phyloP scores from a whole-genome alignment of 2,888 invertebrate genomes.

The Gibbula magus region DNA sequence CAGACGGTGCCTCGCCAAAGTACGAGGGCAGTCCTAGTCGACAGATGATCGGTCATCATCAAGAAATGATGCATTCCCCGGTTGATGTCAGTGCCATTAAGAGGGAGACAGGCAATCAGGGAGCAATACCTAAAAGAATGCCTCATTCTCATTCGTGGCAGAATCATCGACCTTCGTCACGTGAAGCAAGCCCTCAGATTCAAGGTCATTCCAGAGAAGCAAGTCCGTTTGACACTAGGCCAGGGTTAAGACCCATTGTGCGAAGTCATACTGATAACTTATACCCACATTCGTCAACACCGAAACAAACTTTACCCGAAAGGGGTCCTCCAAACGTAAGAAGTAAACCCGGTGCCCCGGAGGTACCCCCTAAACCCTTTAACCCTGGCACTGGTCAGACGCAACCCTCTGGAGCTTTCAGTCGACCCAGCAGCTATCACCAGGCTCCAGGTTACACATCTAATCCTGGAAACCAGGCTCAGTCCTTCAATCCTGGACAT shows the following conservation, averaged over 20 bases:
- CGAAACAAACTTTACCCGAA: conserved; percentile 54
- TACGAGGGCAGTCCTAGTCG: conserved; percentile 26
- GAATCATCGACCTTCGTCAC: conserved; percentile 27
- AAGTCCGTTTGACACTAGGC: conserved; percentile 46
- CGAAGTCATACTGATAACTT: conserved; percentile 46
- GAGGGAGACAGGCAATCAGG: conserved; percentile 30
- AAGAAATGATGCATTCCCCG: background rate
- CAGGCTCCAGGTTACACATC: too few species aligned
- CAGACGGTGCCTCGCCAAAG: conserved; percentile 36
- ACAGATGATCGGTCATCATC: background rate
- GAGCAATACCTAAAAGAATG: conserved; percentile 50
- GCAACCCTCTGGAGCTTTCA: background rate
- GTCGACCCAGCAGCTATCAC: background rate
- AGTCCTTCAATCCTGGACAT: too few species aligned
- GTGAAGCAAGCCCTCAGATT: background rate
- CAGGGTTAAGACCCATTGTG: conserved; percentile 29
- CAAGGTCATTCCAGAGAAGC: conserved; percentile 40
- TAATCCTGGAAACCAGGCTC: too few species aligned
- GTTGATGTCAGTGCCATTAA: conserved; percentile 16
- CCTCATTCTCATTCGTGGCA: conserved; percentile 51
- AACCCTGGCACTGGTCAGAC: conserved; percentile 38
- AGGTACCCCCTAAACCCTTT: conserved; percentile 44
- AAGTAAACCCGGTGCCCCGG: conserved; percentile 41
- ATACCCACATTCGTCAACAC: conserved; percentile 14
- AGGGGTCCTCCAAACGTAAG: conserved; percentile 56